These are phyloP conservation scores for Burhinus oedicnemus DNA, from an alignment of 2,113 vertebrate genomes.

Conservation along the genomic window DNA sequence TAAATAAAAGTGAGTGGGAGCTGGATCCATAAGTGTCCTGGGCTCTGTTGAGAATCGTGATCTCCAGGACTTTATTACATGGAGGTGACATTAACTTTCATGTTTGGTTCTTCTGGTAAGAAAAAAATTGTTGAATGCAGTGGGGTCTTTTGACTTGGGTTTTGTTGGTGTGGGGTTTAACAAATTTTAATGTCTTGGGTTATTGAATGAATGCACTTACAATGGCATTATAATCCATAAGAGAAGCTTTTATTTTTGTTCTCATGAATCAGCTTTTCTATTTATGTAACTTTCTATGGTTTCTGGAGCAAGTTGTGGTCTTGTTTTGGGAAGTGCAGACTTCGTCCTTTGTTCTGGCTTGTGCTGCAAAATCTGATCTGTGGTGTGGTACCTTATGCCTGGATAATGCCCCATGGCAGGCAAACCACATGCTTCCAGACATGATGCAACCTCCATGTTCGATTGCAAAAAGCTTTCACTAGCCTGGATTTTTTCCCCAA, in stretches of 20 bases:
- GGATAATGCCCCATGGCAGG: background rate
- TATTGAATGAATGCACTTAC: background rate
- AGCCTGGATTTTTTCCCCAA: background rate
- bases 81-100: background rate
- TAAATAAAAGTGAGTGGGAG: background rate
- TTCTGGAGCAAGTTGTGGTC: background rate
- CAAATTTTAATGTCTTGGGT: background rate
- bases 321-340: background rate
- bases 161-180: background rate
- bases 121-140: background rate
- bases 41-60: background rate
- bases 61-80: background rate
- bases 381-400: background rate
- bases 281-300: slow-evolving; percentile 29
- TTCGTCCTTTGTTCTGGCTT: slow-evolving; percentile 6
- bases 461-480: background rate
- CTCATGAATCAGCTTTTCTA: slow-evolving; percentile 52
- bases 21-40: background rate
- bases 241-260: slow-evolving; percentile 31
- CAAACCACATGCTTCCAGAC: background rate
- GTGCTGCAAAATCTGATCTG: background rate
- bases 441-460: background rate
- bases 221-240: slow-evolving; percentile 26
- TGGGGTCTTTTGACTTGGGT: background rate
- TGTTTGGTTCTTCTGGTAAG: background rate